A percentile compares a stretch with the other conserved stretches of the same genome.
Evolutionary conservation across 1,140 invertebrate genomes (phyloP).

Genomic region (Trinorchestia longiramus): DNA sequence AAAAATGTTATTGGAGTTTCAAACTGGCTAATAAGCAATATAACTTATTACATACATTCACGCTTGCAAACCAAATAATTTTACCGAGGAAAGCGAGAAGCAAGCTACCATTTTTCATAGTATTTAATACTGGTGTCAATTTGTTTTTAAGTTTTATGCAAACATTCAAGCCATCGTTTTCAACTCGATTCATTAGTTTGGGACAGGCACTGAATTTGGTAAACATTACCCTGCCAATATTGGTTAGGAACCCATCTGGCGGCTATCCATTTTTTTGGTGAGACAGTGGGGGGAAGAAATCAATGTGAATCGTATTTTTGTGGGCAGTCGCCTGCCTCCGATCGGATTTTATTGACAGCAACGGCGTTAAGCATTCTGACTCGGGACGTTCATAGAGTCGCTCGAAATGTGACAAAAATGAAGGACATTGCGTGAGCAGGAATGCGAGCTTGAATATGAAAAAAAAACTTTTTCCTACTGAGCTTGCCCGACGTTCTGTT

Average conservation of each 20-base stretch:
- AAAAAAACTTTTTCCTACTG: not conserved
- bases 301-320: constrained; percentile 25
- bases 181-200: not conserved
- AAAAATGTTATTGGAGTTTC: not conserved
- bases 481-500: not conserved
- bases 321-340: not conserved
- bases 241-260: not conserved
- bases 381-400: not conserved
- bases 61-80: not conserved
- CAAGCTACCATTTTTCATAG: not conserved
- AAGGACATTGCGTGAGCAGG: not conserved
- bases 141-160: not conserved
- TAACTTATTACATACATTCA: not conserved
- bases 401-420: not conserved
- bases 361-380: not conserved
- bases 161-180: not conserved
- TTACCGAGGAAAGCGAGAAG: too few species aligned
- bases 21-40: not conserved
- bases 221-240: not conserved
- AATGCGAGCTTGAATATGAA: not conserved
- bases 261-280: not conserved
- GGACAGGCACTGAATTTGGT: not conserved
- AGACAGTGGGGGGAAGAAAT: not conserved
- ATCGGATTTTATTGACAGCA: constrained; percentile 1
- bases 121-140: not conserved